A percentile compares a stretch with the other conserved stretches of the same genome.
These are phyloP conservation scores for Drosophila ohnishii DNA, from an alignment of 1,140 invertebrate genomes.

Conservation along the genomic window DNA sequence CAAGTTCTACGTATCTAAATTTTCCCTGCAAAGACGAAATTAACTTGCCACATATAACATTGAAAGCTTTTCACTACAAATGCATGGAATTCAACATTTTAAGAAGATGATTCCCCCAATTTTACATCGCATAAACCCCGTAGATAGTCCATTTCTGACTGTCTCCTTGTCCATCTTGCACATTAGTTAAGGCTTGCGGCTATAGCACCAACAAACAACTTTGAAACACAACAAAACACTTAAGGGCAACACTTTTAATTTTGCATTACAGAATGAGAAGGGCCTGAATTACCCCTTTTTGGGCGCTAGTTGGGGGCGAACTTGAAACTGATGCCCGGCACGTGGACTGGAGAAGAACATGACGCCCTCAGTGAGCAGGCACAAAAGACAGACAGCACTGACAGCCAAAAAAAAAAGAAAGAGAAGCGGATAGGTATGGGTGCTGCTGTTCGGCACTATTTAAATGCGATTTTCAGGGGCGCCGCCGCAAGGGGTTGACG, in stretches of 20 bases:
- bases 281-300: constrained; percentile 7
- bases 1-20: no score
- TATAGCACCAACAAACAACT: constrained; percentile 44
- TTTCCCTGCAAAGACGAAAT: no score
- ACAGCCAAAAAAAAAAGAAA: constrained; percentile 18
- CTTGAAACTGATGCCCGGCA: constrained; percentile 80
- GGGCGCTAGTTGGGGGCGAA: constrained; percentile 25
- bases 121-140: background rate
- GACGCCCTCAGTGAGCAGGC: constrained; percentile 34
- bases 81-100: background rate
- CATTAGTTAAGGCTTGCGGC: constrained; percentile 72
- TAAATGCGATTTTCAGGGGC: constrained; percentile 63
- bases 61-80: no score
- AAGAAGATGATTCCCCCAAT: background rate
- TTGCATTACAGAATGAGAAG: constrained; percentile 27
- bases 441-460: constrained; percentile 67
- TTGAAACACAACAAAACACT: constrained; percentile 75
- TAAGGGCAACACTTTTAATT: constrained; percentile 79
- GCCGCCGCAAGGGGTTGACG: constrained; percentile 10
- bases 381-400: constrained; percentile 20
- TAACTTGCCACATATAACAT: no score
- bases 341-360: constrained; percentile 65
- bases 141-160: background rate
- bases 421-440: constrained; percentile 10
- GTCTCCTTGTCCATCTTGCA: constrained; percentile 62